Percentiles rank a stretch among this genome's conserved stretches.
Evolutionary conservation across 2,888 invertebrate genomes (phyloP).

Genomic region (Tuberolachnus salignus): DNA sequence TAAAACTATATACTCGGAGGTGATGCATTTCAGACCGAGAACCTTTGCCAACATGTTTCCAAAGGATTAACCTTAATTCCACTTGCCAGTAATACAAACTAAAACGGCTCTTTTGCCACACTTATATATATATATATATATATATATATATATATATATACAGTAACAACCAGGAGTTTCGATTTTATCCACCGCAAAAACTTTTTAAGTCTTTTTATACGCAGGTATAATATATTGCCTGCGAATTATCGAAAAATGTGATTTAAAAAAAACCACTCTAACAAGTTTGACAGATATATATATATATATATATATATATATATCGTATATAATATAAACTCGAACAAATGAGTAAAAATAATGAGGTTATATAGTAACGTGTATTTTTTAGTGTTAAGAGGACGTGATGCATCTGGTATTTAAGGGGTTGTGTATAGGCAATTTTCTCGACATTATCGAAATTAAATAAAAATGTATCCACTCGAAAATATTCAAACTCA

Average conservation of each 20-base stretch:
- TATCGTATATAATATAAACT: neutral
- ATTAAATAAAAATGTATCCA: too few relatives aligned
- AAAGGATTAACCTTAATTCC: slow-evolving; percentile 53
- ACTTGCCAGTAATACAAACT: slow-evolving; percentile 48
- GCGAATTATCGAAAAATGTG: slow-evolving; percentile 25
- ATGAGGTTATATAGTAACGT: too few relatives aligned
- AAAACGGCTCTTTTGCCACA: slow-evolving; percentile 25
- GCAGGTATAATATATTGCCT: slow-evolving; percentile 1
- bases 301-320: too few relatives aligned
- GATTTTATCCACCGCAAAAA: slow-evolving; percentile 48
- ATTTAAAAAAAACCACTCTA: neutral
- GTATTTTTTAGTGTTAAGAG: too few relatives aligned
- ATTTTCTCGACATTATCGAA: too few relatives aligned
- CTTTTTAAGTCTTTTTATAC: slow-evolving; percentile 15
- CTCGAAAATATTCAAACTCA: too few relatives aligned
- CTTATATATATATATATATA: neutral
- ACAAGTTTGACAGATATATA: neutral
- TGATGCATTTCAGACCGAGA: slow-evolving; percentile 27
- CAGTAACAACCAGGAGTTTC: slow-evolving; percentile 17
- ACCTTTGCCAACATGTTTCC: slow-evolving; percentile 52
- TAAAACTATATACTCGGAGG: slow-evolving; percentile 19
- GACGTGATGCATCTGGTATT: too few relatives aligned
- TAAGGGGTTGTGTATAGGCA: too few relatives aligned
- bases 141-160: too few relatives aligned
- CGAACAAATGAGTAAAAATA: neutral